Percentiles rank a stretch among this genome's conserved stretches.
Evolutionary conservation across 2,888 invertebrate species (phyloP).

Genomic region (Chouioia cunea): DNA sequence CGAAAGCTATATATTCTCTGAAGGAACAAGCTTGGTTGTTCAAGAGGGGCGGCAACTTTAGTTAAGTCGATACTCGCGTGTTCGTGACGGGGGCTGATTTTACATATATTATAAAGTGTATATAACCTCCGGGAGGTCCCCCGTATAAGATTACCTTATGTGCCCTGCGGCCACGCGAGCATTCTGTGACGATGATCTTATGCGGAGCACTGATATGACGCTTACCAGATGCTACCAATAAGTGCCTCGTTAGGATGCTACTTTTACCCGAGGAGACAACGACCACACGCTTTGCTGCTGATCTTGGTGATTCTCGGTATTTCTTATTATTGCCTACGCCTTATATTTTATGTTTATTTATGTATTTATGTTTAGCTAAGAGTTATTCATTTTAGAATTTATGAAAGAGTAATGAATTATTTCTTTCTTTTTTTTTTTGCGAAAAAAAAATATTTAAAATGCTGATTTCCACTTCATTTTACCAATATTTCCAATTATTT

Average conservation of each 20-base stretch:
- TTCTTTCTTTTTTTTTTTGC: too few relatives aligned
- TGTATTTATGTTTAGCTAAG: too few relatives aligned
- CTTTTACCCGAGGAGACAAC: constrained; percentile 1
- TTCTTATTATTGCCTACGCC: too few relatives aligned
- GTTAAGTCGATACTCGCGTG: constrained; percentile 65
- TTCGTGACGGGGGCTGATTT: constrained; percentile 49
- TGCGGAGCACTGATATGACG: constrained; percentile 21
- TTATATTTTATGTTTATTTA: too few relatives aligned
- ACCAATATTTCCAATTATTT: too few relatives aligned
- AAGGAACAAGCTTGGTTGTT: constrained; percentile 35
- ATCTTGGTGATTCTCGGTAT: too few relatives aligned
- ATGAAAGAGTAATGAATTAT: too few relatives aligned
- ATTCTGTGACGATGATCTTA: constrained; percentile 23
- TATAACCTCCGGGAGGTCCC: constrained; percentile 26
- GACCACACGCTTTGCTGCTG: neutral
- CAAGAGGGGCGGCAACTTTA: constrained; percentile 62
- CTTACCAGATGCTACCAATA: constrained; percentile 29
- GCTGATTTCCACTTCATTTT: too few relatives aligned
- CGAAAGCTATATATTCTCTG: constrained; percentile 16
- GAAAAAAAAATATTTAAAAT: too few relatives aligned
- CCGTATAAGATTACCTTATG: neutral
- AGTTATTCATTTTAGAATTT: too few relatives aligned
- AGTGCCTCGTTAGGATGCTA: constrained; percentile 28
- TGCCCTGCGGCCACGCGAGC: constrained; percentile 4
- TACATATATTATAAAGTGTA: too few relatives aligned